Percentiles rank a stretch among this genome's conserved stretches.
Conservation (phyloP, 2,797 vertebrate genomes). For the Poeciliopsis paucimaculata region DNA sequence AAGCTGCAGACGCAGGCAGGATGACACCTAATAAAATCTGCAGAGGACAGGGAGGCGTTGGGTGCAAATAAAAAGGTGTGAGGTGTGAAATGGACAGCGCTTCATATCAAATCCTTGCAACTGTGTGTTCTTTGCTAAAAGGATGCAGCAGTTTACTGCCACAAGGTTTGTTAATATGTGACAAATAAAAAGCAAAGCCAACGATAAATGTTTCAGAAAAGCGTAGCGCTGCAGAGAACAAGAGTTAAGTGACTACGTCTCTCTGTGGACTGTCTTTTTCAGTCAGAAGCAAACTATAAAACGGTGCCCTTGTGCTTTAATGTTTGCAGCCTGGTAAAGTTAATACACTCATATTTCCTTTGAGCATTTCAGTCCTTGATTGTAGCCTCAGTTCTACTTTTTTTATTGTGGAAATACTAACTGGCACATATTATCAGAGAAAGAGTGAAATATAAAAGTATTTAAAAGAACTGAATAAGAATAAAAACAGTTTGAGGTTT, state of each 20-base stretch:
- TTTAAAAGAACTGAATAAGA: not conserved
- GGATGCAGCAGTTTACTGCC: not conserved
- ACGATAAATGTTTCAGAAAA: not conserved
- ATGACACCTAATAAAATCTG: conserved; percentile 42
- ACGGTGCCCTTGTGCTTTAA: not conserved
- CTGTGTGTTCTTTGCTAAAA: not conserved
- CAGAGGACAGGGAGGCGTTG: conserved; percentile 32
- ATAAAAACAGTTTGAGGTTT: not conserved
- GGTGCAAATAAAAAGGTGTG: conserved; percentile 19
- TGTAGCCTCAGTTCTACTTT: not conserved
- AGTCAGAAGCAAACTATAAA: not conserved
- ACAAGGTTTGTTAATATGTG: conserved; percentile 6
- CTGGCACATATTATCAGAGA: not conserved
- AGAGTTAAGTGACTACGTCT: not conserved
- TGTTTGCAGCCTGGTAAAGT: not conserved
- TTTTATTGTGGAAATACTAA: not conserved
- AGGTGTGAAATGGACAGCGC: conserved; percentile 37
- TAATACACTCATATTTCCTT: not conserved
- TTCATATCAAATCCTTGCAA: conserved; percentile 29
- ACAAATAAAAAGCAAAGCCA: not conserved
- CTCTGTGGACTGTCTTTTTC: not conserved
- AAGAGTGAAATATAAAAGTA: not conserved
- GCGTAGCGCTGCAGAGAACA: not conserved
- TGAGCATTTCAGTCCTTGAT: not conserved
- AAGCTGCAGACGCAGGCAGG: conserved; percentile 4